These are phyloP conservation scores for Pristionchus mayeri DNA, from an alignment of 2,888 invertebrate genomes.

Conservation along the genomic window DNA sequence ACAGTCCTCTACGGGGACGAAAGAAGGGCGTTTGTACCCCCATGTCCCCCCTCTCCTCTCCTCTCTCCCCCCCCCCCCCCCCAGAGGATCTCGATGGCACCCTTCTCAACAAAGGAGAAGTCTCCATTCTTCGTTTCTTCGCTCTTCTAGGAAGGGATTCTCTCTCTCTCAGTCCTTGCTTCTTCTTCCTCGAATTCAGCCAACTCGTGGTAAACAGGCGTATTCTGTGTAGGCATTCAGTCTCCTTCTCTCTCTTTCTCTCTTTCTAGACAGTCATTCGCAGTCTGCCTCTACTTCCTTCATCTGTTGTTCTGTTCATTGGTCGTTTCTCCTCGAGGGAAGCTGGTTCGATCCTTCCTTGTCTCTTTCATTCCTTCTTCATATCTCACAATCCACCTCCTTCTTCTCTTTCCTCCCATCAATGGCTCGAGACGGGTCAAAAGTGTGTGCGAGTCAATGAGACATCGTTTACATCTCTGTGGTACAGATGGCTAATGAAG, in stretches of 20 bases:
- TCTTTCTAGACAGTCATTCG: background rate
- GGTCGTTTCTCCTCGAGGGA: no score
- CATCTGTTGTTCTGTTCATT: no score
- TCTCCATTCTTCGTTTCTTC: slow-evolving; percentile 53
- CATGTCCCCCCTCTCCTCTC: background rate
- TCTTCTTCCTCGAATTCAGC: slow-evolving; percentile 46
- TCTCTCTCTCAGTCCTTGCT: slow-evolving; percentile 8
- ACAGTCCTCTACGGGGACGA: slow-evolving; percentile 15
- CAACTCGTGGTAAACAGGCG: slow-evolving; percentile 31
- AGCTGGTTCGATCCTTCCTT: no score
- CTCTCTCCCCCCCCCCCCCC: slow-evolving; percentile 36
- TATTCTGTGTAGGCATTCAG: background rate
- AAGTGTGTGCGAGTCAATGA: no score
- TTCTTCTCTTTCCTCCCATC: no score
- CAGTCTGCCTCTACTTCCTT: no score
- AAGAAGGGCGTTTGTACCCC: background rate
- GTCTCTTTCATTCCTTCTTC: no score
- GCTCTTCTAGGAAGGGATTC: background rate
- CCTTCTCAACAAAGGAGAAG: background rate
- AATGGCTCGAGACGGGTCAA: no score
- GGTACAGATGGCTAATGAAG: no score
- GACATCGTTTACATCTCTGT: no score
- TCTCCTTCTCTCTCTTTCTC: slow-evolving; percentile 29
- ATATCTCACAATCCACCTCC: no score
- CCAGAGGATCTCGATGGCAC: slow-evolving; percentile 18